Conservation (phyloP, 2,797 vertebrate genomes). For the Manis javanica region DNA sequence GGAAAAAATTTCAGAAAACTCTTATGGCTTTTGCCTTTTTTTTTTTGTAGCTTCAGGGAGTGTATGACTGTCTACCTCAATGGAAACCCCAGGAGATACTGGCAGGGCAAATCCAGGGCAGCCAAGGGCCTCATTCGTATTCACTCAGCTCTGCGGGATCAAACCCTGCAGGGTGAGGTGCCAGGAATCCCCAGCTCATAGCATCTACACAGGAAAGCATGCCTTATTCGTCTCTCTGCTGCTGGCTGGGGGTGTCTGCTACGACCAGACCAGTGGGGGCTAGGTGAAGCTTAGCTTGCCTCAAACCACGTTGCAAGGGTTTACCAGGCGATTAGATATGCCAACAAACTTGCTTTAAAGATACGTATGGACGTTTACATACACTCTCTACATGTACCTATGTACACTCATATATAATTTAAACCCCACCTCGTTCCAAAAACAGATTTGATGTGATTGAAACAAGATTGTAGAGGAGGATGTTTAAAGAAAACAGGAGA, state of each 20-base stretch:
- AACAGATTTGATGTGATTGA: not conserved
- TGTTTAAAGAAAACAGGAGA: not conserved
- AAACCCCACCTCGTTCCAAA: not conserved
- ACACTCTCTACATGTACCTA: not conserved
- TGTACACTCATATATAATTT: not conserved
- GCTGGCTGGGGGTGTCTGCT: not conserved
- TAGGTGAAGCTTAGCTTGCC: constrained; percentile 7
- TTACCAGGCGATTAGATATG: not conserved
- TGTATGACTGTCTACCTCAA: not conserved
- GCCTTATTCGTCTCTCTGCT: not conserved
- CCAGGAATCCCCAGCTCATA: not conserved
- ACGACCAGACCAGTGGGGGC: not conserved
- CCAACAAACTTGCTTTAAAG: not conserved
- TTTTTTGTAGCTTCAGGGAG: not conserved
- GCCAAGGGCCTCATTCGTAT: not conserved
- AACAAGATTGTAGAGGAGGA: not conserved
- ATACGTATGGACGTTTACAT: not conserved
- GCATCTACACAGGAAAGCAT: not conserved
- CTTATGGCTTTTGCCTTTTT: not conserved
- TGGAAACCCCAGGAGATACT: not conserved
- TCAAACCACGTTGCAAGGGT: not conserved
- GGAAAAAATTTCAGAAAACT: not conserved
- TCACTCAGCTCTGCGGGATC: not conserved
- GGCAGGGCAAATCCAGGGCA: not conserved
- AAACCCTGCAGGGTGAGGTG: not conserved